phyloP scores from a whole-genome alignment of 2,888 invertebrate genomes.

The Chaitophorus viminalis region DNA sequence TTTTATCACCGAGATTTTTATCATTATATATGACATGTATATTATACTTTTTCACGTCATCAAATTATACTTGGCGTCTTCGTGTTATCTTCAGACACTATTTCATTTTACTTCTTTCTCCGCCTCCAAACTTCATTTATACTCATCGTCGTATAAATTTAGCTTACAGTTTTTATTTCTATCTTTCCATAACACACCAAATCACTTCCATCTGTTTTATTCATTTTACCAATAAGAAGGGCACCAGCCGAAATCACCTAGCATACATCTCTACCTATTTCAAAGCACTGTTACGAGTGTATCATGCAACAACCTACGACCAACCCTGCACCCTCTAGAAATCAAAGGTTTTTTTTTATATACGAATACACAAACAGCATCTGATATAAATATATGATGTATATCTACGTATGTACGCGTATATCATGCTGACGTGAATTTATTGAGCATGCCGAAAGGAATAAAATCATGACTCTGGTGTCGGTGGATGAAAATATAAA shows the following conservation, averaged over 20 bases:
- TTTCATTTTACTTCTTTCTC: conserved; percentile 1
- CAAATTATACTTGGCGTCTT: not conserved
- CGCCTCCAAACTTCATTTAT: not conserved
- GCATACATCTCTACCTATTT: not conserved
- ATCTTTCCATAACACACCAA: not conserved
- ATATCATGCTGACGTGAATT: not conserved
- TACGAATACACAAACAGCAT: not conserved
- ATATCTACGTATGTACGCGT: not conserved
- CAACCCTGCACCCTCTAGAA: not conserved
- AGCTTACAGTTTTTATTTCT: not conserved
- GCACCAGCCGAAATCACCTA: not conserved
- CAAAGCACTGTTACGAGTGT: not conserved
- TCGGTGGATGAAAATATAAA: not conserved
- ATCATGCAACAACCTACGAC: not conserved
- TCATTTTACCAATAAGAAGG: not conserved
- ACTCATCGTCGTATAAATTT: not conserved
- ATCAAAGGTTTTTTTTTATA: not conserved
- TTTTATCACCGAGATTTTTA: not conserved
- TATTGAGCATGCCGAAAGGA: not conserved
- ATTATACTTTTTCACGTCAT: not conserved
- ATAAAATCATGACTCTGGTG: not conserved
- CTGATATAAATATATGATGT: not conserved
- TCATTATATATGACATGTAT: not conserved
- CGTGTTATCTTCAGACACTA: not conserved
- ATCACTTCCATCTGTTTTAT: not conserved